A percentile compares a stretch with the other conserved stretches of the same genome.
phyloP scores from a whole-genome alignment of 2,797 vertebrate species.

The Pseudomugil gertrudae region DNA sequence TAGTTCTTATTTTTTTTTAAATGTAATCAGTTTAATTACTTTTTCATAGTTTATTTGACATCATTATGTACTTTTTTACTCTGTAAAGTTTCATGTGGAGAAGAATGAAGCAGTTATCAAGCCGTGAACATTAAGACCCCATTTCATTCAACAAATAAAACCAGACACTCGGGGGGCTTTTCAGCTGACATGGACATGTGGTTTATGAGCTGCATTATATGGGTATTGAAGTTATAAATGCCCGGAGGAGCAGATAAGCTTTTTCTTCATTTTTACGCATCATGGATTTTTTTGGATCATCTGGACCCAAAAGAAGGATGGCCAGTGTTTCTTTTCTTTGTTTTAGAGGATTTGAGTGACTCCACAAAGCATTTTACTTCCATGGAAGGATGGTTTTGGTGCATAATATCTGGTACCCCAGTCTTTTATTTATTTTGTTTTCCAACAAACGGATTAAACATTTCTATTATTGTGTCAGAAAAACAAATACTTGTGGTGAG shows the following conservation, averaged over 20 bases:
- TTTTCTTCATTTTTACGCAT: constrained; percentile 24
- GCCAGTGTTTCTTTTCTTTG: background rate
- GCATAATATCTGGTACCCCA: background rate
- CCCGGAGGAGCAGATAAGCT: constrained; percentile 38
- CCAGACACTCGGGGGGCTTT: constrained; percentile 32
- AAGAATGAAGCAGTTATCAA: background rate
- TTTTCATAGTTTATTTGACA: too few relatives aligned
- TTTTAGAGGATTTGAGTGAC: constrained; percentile 2
- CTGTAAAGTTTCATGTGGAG: background rate
- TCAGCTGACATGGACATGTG: constrained; percentile 27
- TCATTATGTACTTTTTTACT: background rate
- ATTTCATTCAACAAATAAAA: background rate
- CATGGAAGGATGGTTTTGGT: background rate
- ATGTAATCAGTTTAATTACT: too few relatives aligned
- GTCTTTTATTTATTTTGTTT: background rate
- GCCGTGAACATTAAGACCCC: background rate
- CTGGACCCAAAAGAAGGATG: constrained; percentile 9
- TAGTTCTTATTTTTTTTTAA: too few relatives aligned
- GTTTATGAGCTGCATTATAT: constrained; percentile 49
- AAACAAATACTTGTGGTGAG: constrained; percentile 16
- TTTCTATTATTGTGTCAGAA: background rate
- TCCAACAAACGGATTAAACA: background rate
- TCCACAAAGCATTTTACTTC: constrained; percentile 13
- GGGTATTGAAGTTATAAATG: constrained; percentile 32
- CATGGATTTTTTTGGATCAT: constrained; percentile 44